phyloP scores from a whole-genome alignment of 1,140 invertebrate genomes.

The Berghia stephanieae region DNA sequence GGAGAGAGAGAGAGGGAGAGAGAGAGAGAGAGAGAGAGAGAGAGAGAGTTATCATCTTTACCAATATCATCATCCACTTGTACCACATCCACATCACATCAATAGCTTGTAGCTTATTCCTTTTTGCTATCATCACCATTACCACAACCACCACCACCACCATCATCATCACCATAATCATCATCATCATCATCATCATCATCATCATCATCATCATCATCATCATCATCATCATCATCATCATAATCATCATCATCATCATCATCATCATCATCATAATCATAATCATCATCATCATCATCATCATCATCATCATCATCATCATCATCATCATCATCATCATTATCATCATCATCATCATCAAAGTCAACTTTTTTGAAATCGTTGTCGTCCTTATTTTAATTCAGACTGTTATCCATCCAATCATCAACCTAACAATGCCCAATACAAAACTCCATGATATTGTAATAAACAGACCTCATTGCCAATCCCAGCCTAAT shows the following conservation, averaged over 20 bases:
- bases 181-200: neutral
- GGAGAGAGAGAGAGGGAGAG: conserved; percentile 1
- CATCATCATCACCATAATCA: too few relatives aligned
- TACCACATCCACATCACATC: too few relatives aligned
- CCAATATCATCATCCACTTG: too few relatives aligned
- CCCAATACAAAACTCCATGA: neutral
- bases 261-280: too few relatives aligned
- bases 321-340: conserved; percentile 8
- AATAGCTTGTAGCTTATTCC: too few relatives aligned
- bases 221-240: conserved; percentile 6
- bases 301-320: conserved; percentile 3
- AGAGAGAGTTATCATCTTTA: too few relatives aligned
- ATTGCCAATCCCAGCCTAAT: too few relatives aligned
- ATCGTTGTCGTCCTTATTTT: neutral
- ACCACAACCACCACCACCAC: too few relatives aligned
- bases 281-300: too few relatives aligned
- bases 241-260: too few relatives aligned
- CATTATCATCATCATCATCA: conserved; percentile 3
- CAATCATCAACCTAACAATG: neutral
- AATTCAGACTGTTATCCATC: neutral
- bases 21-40: neutral
- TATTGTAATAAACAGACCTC: too few relatives aligned
- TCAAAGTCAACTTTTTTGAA: neutral
- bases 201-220: conserved; percentile 8
- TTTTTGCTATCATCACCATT: conserved; percentile 19